A percentile compares a stretch with the other conserved stretches of the same genome.
These are phyloP conservation scores for Diabrotica balteata DNA, from an alignment of 2,888 invertebrate species.

Conservation along the genomic window DNA sequence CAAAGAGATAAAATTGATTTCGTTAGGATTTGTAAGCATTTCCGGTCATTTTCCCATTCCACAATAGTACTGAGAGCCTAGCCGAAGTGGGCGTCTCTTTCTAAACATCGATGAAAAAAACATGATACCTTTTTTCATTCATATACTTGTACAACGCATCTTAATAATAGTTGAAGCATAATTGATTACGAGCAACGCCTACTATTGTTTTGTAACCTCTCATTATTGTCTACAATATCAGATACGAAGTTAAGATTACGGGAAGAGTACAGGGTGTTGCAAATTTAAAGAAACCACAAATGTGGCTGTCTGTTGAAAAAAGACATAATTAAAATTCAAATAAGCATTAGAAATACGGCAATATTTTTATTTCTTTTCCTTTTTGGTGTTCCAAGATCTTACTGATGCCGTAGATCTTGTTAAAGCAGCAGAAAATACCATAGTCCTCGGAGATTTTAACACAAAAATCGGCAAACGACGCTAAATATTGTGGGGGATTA, in stretches of 20 bases:
- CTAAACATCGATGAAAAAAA: slow-evolving; percentile 27
- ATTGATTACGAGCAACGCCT: slow-evolving; percentile 59
- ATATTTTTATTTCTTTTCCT: no score
- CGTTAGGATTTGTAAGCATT: slow-evolving; percentile 11
- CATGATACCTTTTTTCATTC: slow-evolving; percentile 37
- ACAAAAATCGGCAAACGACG: no score
- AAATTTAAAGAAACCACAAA: not conserved
- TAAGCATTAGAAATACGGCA: no score
- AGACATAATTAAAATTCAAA: no score
- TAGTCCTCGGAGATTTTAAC: no score
- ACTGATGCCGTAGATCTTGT: no score
- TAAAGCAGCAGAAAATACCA: no score
- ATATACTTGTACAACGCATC: slow-evolving; percentile 34
- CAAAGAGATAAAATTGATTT: not conserved
- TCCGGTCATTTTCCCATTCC: slow-evolving; percentile 26
- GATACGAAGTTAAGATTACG: slow-evolving; percentile 24
- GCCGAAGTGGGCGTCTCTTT: slow-evolving; percentile 24
- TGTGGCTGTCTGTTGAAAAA: no score
- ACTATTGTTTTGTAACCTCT: slow-evolving; percentile 60
- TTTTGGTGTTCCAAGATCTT: no score
- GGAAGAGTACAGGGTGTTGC: slow-evolving; percentile 16
- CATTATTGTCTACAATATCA: slow-evolving; percentile 57
- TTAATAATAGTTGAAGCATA: slow-evolving; percentile 58
- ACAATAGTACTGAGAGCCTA: slow-evolving; percentile 18
- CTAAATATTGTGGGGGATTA: no score